Evolutionary conservation across 2,113 vertebrate species (phyloP).

Genomic region (Oxyruncus cristatus): DNA sequence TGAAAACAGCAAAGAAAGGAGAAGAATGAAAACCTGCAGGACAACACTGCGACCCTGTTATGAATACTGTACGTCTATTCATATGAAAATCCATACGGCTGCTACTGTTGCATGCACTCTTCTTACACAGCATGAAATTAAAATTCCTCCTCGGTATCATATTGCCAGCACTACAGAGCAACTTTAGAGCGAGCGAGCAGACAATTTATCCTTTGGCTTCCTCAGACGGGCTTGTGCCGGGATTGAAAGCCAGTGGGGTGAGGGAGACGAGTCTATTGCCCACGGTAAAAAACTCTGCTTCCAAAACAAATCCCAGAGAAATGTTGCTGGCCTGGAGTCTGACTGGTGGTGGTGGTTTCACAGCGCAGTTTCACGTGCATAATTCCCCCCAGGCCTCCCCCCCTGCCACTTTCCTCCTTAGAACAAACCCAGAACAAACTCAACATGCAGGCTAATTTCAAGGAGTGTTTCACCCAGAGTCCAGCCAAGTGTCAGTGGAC

Average conservation of each 20-base stretch:
- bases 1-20: slow-evolving; percentile 7
- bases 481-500: slow-evolving; percentile 53
- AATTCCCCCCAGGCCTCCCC: slow-evolving; percentile 14
- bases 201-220: slow-evolving; percentile 68
- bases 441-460: slow-evolving; percentile 51
- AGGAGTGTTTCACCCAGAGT: slow-evolving; percentile 54
- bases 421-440: slow-evolving; percentile 67
- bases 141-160: slow-evolving; percentile 62
- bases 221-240: neutral
- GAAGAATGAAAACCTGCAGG: slow-evolving; percentile 60
- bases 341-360: slow-evolving; percentile 40
- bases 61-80: slow-evolving; percentile 52
- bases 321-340: slow-evolving; percentile 23
- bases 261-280: slow-evolving; percentile 52
- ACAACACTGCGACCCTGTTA: slow-evolving; percentile 45
- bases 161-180: slow-evolving; percentile 46
- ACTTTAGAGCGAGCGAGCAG: slow-evolving; percentile 42
- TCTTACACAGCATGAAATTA: slow-evolving; percentile 72
- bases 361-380: slow-evolving; percentile 38
- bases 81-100: slow-evolving; percentile 67
- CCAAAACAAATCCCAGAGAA: slow-evolving; percentile 58
- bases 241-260: slow-evolving; percentile 59
- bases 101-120: slow-evolving; percentile 52
- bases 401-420: slow-evolving; percentile 50
- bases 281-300: slow-evolving; percentile 49